phyloP scores from a whole-genome alignment of 2,113 vertebrate genomes.

The Aramus guarauna region DNA sequence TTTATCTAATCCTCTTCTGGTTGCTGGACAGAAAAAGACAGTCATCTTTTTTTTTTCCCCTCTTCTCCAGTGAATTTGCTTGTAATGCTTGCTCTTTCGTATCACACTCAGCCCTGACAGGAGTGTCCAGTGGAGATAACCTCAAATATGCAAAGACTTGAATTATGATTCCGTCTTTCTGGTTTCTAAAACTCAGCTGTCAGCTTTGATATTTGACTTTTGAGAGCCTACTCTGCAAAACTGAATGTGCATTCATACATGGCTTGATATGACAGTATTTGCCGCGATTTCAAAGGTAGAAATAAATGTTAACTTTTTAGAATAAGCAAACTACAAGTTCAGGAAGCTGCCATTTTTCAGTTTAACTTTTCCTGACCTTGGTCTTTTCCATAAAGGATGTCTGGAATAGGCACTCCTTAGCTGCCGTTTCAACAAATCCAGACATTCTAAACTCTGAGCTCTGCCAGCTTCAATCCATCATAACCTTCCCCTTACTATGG shows the following conservation, averaged over 20 bases:
- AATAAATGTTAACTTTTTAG: background rate
- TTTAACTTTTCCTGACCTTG: background rate
- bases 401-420: background rate
- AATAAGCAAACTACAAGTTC: background rate
- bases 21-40: background rate
- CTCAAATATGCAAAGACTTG: background rate
- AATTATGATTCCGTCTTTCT: background rate
- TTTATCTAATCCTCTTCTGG: background rate
- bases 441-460: background rate
- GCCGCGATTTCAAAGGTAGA: background rate
- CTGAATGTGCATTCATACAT: background rate
- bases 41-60: background rate
- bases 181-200: constrained; percentile 4
- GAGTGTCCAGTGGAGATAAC: constrained; percentile 1
- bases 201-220: constrained; percentile 41
- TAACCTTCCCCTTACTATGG: background rate
- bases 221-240: background rate
- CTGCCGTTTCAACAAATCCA: background rate
- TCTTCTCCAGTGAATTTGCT: background rate
- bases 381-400: background rate
- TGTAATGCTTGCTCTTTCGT: background rate
- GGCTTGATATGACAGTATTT: background rate
- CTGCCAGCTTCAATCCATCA: background rate
- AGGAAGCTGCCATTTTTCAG: background rate
- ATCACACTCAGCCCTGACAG: constrained; percentile 9